These are phyloP conservation scores for Epinephelus cyanopodus DNA, from an alignment of 2,113 vertebrate species.

Conservation along the genomic window DNA sequence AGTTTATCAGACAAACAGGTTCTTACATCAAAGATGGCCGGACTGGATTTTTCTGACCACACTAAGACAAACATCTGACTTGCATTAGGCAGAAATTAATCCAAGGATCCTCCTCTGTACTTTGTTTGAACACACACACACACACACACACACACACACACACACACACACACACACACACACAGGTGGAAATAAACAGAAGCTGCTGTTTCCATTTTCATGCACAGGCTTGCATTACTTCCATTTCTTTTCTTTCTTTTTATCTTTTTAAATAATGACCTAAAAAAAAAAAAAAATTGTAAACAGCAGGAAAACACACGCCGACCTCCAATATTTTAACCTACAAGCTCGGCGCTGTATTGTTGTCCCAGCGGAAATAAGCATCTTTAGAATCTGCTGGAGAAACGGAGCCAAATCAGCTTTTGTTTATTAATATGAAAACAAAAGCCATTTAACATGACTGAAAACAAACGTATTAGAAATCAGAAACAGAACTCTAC, in stretches of 20 bases:
- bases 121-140: background rate
- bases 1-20: background rate
- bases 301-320: background rate
- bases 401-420: too few relatives aligned
- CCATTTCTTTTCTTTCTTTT: too few relatives aligned
- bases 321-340: background rate
- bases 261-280: background rate
- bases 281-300: too few relatives aligned
- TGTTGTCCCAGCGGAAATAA: too few relatives aligned
- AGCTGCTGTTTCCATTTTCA: constrained; percentile 7
- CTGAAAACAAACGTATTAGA: too few relatives aligned
- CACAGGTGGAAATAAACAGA: background rate
- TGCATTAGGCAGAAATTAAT: background rate
- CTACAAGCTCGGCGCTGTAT: too few relatives aligned
- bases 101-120: background rate
- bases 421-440: too few relatives aligned
- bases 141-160: constrained; percentile 6
- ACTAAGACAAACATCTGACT: constrained; percentile 29
- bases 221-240: background rate
- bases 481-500: too few relatives aligned
- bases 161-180: constrained; percentile 9
- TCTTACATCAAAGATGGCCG: constrained; percentile 24
- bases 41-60: background rate
- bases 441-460: too few relatives aligned
- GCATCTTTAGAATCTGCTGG: too few relatives aligned